A percentile compares a stretch with the other conserved stretches of the same genome.
phyloP scores from a whole-genome alignment of 1,140 invertebrate species.

The Zaprionus tsacasi region DNA sequence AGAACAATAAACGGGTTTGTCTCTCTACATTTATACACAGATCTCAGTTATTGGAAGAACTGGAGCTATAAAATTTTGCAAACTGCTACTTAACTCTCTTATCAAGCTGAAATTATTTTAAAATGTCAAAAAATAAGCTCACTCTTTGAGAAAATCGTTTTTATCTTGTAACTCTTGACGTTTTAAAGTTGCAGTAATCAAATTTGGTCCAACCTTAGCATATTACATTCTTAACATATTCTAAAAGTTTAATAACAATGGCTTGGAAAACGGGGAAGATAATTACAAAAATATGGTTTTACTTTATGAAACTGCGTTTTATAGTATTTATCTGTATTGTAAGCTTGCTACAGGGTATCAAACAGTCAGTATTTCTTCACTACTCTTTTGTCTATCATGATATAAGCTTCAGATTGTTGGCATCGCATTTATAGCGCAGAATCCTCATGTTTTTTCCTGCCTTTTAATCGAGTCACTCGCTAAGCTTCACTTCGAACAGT shows the following conservation, averaged over 20 bases:
- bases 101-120: background rate
- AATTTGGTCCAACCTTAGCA: background rate
- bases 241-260: background rate
- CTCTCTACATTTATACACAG: background rate
- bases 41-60: background rate
- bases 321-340: background rate
- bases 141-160: background rate
- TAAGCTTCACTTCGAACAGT: conserved; percentile 5
- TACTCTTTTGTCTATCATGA: background rate
- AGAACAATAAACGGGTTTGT: background rate
- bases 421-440: background rate
- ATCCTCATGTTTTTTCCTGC: background rate
- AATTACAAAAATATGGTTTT: too few species aligned
- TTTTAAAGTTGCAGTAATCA: background rate
- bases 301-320: too few species aligned
- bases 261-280: too few species aligned
- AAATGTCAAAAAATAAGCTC: background rate
- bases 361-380: background rate
- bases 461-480: conserved; percentile 7
- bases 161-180: background rate
- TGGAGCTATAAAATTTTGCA: background rate
- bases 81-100: fast-evolving
- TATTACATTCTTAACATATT: background rate
- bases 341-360: background rate
- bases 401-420: background rate